These are phyloP conservation scores for Platycercus adscitus DNA, from an alignment of 2,113 vertebrate genomes.

Conservation along the genomic window DNA sequence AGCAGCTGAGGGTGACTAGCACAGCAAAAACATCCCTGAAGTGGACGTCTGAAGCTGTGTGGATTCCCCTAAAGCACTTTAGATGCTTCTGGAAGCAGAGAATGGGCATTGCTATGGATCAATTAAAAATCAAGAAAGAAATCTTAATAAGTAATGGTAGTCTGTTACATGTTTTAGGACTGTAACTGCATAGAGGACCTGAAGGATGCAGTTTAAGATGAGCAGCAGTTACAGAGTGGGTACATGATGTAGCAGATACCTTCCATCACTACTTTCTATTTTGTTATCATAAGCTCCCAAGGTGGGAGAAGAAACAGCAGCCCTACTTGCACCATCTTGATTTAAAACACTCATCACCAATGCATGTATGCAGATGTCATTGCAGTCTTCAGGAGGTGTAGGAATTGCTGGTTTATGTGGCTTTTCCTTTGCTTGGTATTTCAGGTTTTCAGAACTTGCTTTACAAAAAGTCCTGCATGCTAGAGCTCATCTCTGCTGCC, in stretches of 20 bases:
- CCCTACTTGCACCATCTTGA: not conserved
- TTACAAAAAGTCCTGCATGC: not conserved
- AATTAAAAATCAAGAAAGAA: not conserved
- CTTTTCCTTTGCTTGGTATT: not conserved
- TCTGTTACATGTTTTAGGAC: not conserved
- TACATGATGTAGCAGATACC: not conserved
- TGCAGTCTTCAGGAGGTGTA: not conserved
- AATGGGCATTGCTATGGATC: accelerated
- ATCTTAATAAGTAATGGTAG: not conserved
- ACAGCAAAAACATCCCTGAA: not conserved
- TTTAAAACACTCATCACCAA: not conserved
- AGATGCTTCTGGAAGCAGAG: not conserved
- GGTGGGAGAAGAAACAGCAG: not conserved
- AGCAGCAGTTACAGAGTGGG: not conserved
- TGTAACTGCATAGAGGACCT: not conserved
- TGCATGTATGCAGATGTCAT: not conserved
- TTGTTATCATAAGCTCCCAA: not conserved
- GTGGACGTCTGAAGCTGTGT: not conserved
- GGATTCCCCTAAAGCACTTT: not conserved
- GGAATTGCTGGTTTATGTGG: not conserved
- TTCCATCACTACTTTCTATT: not conserved
- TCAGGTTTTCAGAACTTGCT: not conserved
- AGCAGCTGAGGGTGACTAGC: not conserved
- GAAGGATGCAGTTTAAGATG: not conserved
- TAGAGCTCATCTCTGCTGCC: not conserved